Percentiles rank a stretch among this genome's conserved stretches.
These are phyloP conservation scores for Teinopalpus imperialis DNA, from an alignment of 2,888 invertebrate genomes.

Conservation along the genomic window DNA sequence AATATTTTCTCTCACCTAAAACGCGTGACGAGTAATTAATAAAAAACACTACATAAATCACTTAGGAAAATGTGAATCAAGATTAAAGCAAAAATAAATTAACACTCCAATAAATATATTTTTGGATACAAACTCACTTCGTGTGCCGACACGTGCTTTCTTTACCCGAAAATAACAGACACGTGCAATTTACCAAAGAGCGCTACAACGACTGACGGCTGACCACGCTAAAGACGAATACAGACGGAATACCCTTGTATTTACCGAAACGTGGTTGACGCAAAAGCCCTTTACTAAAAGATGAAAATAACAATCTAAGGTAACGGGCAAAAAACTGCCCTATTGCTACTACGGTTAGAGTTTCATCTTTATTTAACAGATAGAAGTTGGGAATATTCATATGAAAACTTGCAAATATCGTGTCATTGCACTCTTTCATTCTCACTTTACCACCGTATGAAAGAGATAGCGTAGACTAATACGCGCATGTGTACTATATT, in stretches of 20 bases:
- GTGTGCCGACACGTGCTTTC: slow-evolving; percentile 40
- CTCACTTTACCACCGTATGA: not conserved
- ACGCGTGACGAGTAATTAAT: not conserved
- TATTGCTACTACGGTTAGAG: slow-evolving; percentile 17
- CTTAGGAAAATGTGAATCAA: too few species aligned
- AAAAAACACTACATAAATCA: slow-evolving; percentile 5
- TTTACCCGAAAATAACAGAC: slow-evolving; percentile 29
- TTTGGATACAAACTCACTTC: slow-evolving; percentile 42
- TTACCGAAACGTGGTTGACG: slow-evolving; percentile 39
- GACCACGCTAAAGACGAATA: slow-evolving; percentile 46
- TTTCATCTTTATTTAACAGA: slow-evolving; percentile 30
- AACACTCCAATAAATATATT: slow-evolving; percentile 28
- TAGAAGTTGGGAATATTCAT: not conserved
- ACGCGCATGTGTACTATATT: slow-evolving; percentile 3
- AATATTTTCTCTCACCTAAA: not conserved
- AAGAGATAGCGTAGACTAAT: slow-evolving; percentile 1
- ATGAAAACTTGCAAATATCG: not conserved
- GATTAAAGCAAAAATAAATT: slow-evolving; percentile 8
- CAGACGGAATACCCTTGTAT: slow-evolving; percentile 44
- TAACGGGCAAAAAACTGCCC: slow-evolving; percentile 42
- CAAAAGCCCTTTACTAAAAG: slow-evolving; percentile 49
- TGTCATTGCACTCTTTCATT: slow-evolving; percentile 12
- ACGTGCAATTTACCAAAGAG: slow-evolving; percentile 7
- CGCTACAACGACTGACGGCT: slow-evolving; percentile 32
- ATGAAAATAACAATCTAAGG: slow-evolving; percentile 51